A percentile compares a stretch with the other conserved stretches of the same genome.
phyloP scores from a whole-genome alignment of 2,888 invertebrate genomes.

The Parnassius mnemosyne region DNA sequence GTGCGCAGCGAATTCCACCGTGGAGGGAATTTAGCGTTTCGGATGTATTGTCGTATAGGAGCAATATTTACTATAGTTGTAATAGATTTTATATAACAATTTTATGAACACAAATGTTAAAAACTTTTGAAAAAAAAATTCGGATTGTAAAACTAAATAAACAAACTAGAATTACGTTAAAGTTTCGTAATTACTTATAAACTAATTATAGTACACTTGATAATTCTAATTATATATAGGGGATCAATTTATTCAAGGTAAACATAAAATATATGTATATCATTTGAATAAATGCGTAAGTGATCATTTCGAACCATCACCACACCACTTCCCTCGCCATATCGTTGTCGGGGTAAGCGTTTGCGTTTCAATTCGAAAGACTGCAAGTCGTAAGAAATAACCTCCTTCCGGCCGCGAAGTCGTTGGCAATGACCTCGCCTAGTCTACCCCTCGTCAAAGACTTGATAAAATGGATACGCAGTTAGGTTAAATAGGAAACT shows the following conservation, averaged over 20 bases:
- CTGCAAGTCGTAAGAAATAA: conserved; percentile 32
- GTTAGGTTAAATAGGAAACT: conserved; percentile 10
- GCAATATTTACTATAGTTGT: conserved; percentile 11
- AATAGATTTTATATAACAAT: background rate
- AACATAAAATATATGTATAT: background rate
- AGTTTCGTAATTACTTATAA: no score
- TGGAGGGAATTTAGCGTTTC: conserved; percentile 23
- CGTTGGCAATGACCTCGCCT: conserved; percentile 45
- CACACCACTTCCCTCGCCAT: no score
- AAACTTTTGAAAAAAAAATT: no score
- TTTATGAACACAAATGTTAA: no score
- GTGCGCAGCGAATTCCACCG: conserved; percentile 8
- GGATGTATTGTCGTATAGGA: conserved; percentile 18
- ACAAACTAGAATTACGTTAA: no score
- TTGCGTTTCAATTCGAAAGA: conserved; percentile 5
- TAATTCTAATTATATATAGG: no score
- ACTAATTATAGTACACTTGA: no score
- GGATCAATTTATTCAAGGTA: no score
- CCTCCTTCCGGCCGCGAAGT: conserved; percentile 43
- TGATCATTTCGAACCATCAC: no score
- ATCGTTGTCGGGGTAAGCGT: no score
- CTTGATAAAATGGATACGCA: conserved; percentile 11
- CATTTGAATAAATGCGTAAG: no score
- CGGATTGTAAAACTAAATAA: no score
- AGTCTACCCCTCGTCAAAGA: conserved; percentile 35